Base-by-base conservation (phyloP, 2,797 vertebrate species). In the Pseudochromis fuscus region DNA sequence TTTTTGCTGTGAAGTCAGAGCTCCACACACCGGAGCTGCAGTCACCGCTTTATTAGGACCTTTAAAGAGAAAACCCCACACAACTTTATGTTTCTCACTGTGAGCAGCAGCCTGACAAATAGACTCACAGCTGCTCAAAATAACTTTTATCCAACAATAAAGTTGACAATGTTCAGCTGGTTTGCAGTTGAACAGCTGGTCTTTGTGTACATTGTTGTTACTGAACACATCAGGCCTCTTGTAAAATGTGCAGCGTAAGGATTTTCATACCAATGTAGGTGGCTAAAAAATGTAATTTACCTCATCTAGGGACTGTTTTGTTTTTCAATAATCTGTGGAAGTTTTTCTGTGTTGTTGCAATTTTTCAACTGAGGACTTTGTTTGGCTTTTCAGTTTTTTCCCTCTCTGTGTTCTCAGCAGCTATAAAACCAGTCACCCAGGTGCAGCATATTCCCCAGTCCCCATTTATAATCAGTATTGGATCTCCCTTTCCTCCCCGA, bases 391-490 rank as follows among this genome's bases (percentile, higher is more conserved):
- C 35, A 12, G 16, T 33, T 56, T 72, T 65, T 71, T 62, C 40
- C 16, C n/a, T 65, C 23, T 49, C 18, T 75, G 9, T 55, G 13
- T 66, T 80, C 66, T 58, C 35, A 55, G 62, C 33, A 30, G 60
- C 75, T 51, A 69, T 83, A 67, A 81, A 87, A 73, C 48, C 56
- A 72, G 30, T 50, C 78, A 65, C 68, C 66, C 67, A 70, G 61
- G 33, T 70, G 58, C 28, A 35, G 38, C 49, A n/a, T 25, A 53
- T 49, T 46, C 30, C 28, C 45, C 57, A 35, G 33, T 31, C 72
- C 51, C 44, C 72, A 78, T 68, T 85, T 64, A 69, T 68, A 76
- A 73, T 60, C 44, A 24, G 23, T 35, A 42, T 45, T 45, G 59
- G 27, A 13, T 75, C 49, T 52, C 67, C 48, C 38, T 62, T 63